A percentile compares a stretch with the other conserved stretches of the same genome.
These are phyloP conservation scores for Lasiurus cinereus DNA, from an alignment of 2,113 vertebrate species.

Conservation along the genomic window DNA sequence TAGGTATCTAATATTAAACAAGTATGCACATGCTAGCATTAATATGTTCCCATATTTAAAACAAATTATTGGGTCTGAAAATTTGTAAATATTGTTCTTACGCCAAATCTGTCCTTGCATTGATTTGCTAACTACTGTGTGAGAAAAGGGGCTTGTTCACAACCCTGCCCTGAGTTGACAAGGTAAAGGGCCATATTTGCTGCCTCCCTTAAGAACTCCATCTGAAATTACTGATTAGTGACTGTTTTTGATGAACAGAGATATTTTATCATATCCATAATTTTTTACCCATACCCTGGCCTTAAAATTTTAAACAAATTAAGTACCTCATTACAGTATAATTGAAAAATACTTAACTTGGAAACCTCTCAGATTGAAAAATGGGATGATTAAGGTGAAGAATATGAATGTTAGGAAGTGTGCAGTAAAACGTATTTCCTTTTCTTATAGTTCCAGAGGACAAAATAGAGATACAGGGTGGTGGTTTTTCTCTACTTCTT, in stretches of 20 bases:
- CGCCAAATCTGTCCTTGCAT: conserved; percentile 5
- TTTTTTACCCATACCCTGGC: not conserved
- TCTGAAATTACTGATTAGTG: not conserved
- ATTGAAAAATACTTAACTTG: conserved; percentile 4
- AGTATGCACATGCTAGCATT: not conserved
- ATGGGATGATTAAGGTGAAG: not conserved
- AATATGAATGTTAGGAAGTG: not conserved
- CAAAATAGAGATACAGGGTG: not conserved
- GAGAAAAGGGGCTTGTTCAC: not conserved
- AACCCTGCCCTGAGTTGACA: not conserved
- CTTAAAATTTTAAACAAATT: conserved; percentile 23
- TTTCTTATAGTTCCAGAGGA: not conserved
- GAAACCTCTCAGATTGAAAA: not conserved
- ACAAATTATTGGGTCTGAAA: conserved; percentile 8
- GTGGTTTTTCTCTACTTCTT: not conserved
- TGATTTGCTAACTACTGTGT: not conserved
- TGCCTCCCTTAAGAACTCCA: not conserved
- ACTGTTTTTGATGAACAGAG: not conserved
- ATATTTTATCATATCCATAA: not conserved
- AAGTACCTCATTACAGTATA: not conserved
- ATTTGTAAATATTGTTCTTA: conserved; percentile 25
- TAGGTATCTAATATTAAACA: not conserved
- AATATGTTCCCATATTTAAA: not conserved
- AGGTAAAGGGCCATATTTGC: not conserved
- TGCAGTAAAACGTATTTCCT: not conserved